Evolutionary conservation across 2,888 invertebrate species (phyloP), one percentile per base, ranked within the genome.

Genomic region (Torymus tubicola): DNA sequence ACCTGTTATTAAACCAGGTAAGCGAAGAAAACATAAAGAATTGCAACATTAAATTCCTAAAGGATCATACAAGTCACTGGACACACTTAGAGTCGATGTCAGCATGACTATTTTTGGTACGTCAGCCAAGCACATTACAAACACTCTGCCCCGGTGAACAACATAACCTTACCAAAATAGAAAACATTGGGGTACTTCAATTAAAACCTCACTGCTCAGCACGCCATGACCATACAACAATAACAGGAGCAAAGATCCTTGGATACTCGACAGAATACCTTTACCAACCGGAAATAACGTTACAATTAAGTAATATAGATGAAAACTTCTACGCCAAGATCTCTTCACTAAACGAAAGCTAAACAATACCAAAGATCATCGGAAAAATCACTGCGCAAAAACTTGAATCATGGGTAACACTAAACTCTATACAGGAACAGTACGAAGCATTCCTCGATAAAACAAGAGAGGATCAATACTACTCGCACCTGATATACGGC

Each of bases 121-220:
- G 2, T 5, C 2, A n/a, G 1, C 11, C 42, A 0, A 16, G 2
- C 10, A 5, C 11, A 2, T 8, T 50, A 50, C 42, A 50, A 50
- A 65, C 50, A 2, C 11, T 50, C 14, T 65, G 65, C 12, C 21
- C 65, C 12, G 65, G 65, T n/a, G 14, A 65, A 65, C 65, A 50
- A 16, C n/a, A 14, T 5, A 14, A 65, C 14, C 2, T 16, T 10
- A 3, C 50, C n/a, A 2, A 11, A 10, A 42, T 65, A 42, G 14
- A 65, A 50, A 50, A 50, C 2, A 50, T 50, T 10, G 65, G 65
- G 2, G n/a, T 65, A 0, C 50, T 65, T 2, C 42, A 42, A 16
- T 1, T 65, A n/a, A 65, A 65, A n/a, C 50, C 50, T 1, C 12
- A 11, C 5, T 65, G 65, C 16, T 50, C 16, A 2, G 50, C 65